Evolutionary conservation across 64 coral and sea anemone species (phyloP).

Genomic region (Stichodactyla mertensii): DNA sequence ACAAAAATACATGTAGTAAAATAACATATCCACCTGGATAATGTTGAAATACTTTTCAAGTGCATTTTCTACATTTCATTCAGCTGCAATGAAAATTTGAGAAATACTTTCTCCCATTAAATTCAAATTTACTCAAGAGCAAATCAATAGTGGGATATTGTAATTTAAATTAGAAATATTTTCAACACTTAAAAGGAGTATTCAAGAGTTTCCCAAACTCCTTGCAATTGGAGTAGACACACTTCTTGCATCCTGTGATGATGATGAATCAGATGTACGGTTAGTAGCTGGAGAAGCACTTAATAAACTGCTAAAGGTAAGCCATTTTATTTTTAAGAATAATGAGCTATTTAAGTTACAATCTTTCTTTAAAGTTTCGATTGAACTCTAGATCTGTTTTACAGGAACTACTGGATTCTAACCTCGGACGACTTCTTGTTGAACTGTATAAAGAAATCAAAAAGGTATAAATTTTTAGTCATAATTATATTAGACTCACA

Average conservation of each 20-base stretch:
- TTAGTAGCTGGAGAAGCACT: slow-evolving; percentile 89
- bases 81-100: no score
- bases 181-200: slow-evolving; percentile 42
- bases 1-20: no score
- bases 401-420: slow-evolving; percentile 78
- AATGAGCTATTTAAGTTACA: no score
- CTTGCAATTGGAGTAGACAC: slow-evolving; percentile 78
- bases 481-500: no score
- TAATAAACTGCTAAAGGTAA: slow-evolving; percentile 93
- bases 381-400: slow-evolving; percentile 8
- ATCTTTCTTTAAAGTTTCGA: neutral
- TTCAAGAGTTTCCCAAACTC: slow-evolving; percentile 88
- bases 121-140: no score
- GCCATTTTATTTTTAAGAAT: neutral
- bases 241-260: slow-evolving; percentile 75
- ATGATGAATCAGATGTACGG: slow-evolving; percentile 85
- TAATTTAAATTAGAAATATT: neutral
- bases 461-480: slow-evolving; percentile 47
- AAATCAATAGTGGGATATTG: no score
- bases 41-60: no score
- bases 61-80: no score
- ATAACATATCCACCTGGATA: no score
- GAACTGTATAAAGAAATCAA: slow-evolving; percentile 97
- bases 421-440: slow-evolving; percentile 71
- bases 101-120: no score